These are phyloP conservation scores for Suillia variegata DNA, from an alignment of 2,888 invertebrate species.

Conservation along the genomic window DNA sequence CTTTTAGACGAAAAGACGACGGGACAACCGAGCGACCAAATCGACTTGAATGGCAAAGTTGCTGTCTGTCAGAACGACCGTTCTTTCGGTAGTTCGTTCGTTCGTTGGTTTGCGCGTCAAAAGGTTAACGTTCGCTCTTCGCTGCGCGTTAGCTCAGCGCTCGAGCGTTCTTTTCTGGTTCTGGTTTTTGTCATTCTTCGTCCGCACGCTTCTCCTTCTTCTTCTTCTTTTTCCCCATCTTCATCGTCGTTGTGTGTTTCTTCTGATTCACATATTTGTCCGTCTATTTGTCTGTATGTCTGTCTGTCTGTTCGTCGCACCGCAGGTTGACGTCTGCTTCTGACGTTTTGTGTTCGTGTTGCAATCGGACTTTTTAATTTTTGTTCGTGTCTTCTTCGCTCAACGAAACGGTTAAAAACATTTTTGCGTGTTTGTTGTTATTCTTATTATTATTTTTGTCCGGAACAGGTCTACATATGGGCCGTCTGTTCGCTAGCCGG, in stretches of 20 bases:
- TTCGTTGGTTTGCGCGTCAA: not conserved
- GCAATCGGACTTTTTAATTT: not conserved
- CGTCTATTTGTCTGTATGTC: too few species aligned
- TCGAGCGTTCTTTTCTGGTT: not conserved
- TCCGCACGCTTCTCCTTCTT: not conserved
- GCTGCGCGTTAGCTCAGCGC: not conserved
- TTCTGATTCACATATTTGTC: not conserved
- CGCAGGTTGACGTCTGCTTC: not conserved
- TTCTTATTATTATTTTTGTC: not conserved
- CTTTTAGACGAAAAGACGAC: too few species aligned
- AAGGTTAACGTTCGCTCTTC: conserved; percentile 6
- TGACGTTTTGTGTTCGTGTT: not conserved
- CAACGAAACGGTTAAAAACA: not conserved
- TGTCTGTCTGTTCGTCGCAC: too few species aligned
- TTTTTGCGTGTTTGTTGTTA: not conserved
- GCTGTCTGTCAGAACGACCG: too few species aligned
- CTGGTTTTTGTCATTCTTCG: not conserved
- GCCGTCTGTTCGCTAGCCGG: not conserved
- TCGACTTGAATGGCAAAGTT: not conserved
- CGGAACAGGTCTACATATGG: not conserved
- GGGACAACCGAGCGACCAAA: not conserved
- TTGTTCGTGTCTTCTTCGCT: not conserved
- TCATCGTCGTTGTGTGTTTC: not conserved
- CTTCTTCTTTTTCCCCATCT: not conserved
- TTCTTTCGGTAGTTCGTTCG: too few species aligned